phyloP scores from a whole-genome alignment of 2,113 vertebrate species.

The Guaruba guarouba region DNA sequence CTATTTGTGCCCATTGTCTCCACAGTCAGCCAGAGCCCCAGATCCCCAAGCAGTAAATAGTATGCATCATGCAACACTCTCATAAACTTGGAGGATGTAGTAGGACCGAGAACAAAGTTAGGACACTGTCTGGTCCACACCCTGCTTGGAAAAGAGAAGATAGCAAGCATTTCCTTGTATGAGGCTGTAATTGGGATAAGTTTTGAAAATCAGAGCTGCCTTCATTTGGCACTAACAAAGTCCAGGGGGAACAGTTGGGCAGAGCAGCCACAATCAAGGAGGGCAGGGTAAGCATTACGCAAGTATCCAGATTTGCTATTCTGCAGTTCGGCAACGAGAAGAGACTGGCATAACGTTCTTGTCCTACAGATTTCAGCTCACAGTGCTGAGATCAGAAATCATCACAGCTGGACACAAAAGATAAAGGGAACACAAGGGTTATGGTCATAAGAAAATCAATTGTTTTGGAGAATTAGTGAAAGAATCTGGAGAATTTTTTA shows the following conservation, averaged over 20 bases:
- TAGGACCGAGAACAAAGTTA: neutral
- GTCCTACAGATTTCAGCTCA: neutral
- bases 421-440: neutral
- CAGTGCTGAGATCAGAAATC: neutral
- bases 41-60: neutral
- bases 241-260: neutral
- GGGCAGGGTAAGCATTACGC: neutral
- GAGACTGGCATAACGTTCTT: neutral
- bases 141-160: neutral
- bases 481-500: neutral
- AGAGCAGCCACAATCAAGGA: neutral
- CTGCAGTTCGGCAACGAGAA: neutral
- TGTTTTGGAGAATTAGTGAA: constrained; percentile 25
- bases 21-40: neutral
- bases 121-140: neutral
- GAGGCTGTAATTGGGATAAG: neutral
- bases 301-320: neutral
- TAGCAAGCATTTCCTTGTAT: neutral
- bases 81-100: neutral
- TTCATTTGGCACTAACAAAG: neutral
- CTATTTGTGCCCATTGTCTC: neutral
- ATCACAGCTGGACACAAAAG: neutral
- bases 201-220: neutral
- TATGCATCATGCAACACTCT: neutral
- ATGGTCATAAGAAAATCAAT: neutral